Base-by-base conservation (phyloP, 92 coral and sea anemone species). In the Zoanthus sansibaricus region DNA sequence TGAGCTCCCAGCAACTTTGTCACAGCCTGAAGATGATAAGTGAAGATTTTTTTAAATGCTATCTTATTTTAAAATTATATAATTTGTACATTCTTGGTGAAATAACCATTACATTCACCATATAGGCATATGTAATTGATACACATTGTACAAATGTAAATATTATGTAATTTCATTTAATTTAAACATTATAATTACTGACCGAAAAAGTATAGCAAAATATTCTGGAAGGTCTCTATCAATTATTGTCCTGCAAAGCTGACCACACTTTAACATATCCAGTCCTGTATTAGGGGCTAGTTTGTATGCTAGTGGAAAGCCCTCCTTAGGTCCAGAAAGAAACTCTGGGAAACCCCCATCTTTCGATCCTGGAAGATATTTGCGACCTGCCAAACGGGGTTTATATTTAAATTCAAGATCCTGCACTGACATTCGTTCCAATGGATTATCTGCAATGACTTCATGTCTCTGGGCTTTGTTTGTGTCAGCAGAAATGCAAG, bases 341-440 rank as follows among this genome's bases (percentile, higher is more conserved):
- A 58, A 82, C 9, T 83, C 88, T 55, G 88, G 91, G 64, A 89
- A 89, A 69, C 91, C 91, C 31, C 77, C 88, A 37, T 52, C 78
- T n/a, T 47, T 18, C 0, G 88, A 76, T 5, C 91, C 91, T 17
- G 91, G 91, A 11, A 89, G 88, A 33, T 75, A 83, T 18, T 88
- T 76, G 12, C 91, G 83, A n/a, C 79, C 68, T 25, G 86, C 85
- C 48, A 83, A 77, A n/a, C 84, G 82, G 48, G 84, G 84, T 45
- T 62, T 79, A 54, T 79, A 61, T 5, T 45, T 45, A 0, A 79
- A 66, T 51, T 78, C 83, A 78, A 78, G 71, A 0, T 78, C 83
- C 9, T 56, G 18, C 42, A 16, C 71, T 7, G 9, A 14, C n/a
- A 78, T 15, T 33, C 71, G 71, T 4, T 68, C 13, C 5, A 78